Percentiles rank a stretch among this genome's conserved stretches.
phyloP scores from a whole-genome alignment of 23 tunicate species.

The Pegea sp. region DNA sequence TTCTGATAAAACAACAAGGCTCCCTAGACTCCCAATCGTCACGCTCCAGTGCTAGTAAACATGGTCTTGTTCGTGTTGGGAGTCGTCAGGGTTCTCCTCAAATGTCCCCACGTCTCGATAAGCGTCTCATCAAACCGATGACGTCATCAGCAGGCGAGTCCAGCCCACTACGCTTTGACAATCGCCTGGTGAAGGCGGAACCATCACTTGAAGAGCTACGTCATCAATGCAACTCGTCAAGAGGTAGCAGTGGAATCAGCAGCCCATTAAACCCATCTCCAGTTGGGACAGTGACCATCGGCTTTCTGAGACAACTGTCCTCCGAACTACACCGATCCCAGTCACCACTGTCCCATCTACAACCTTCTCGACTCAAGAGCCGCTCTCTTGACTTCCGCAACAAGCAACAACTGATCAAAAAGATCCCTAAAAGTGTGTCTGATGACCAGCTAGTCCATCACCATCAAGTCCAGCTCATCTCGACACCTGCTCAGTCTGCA shows the following conservation, averaged over 20 bases:
- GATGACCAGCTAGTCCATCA: slow-evolving; percentile 31
- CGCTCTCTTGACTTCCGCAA: slow-evolving; percentile 42
- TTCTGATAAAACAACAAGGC: too few species aligned
- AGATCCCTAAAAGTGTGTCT: slow-evolving; percentile 47
- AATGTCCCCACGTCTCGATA: slow-evolving; percentile 35
- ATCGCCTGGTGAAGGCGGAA: slow-evolving; percentile 67
- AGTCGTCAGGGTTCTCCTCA: slow-evolving; percentile 27
- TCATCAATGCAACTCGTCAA: slow-evolving; percentile 6
- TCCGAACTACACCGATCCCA: too few species aligned
- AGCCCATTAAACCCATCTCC: slow-evolving; percentile 16
- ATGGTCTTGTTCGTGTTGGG: slow-evolving; percentile 23
- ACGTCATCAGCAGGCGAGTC: slow-evolving; percentile 1
- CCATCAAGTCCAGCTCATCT: not conserved
- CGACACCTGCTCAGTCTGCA: not conserved
- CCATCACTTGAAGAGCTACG: slow-evolving; percentile 48
- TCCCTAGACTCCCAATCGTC: not conserved
- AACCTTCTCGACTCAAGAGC: slow-evolving; percentile 28
- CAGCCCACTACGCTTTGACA: slow-evolving; percentile 22
- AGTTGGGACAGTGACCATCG: too few species aligned
- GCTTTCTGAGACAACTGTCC: too few species aligned
- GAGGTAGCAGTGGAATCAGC: slow-evolving; percentile 27
- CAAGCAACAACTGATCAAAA: slow-evolving; percentile 1
- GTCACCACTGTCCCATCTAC: slow-evolving; percentile 24
- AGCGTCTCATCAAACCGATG: slow-evolving; percentile 31
- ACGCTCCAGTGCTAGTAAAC: slow-evolving; percentile 15